Evolutionary conservation across 37 sponge, comb jelly and placozoan species (phyloP).

Genomic region (Oscarella lobularis): DNA sequence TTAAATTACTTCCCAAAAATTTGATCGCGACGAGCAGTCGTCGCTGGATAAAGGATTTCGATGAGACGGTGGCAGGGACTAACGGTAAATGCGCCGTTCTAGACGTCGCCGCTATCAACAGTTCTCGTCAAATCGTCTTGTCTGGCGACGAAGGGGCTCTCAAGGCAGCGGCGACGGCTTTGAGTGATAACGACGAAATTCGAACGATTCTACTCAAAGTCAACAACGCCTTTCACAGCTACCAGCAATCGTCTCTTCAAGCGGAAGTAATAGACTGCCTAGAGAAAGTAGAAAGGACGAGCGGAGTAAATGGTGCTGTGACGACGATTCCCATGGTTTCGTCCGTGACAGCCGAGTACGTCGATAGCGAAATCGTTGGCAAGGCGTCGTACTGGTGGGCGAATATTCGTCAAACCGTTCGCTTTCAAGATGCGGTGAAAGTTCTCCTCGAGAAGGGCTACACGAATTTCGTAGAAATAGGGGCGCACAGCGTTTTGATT

Average conservation of each 20-base stretch:
- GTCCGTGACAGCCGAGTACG: background rate
- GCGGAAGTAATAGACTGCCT: background rate
- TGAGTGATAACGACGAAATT: background rate
- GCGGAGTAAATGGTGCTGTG: background rate
- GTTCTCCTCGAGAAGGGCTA: background rate
- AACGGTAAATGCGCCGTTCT: background rate
- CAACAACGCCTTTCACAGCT: constrained; percentile 2
- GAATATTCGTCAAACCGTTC: background rate
- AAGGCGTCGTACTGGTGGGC: background rate
- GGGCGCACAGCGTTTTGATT: background rate
- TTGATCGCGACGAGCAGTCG: no score
- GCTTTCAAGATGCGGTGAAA: background rate
- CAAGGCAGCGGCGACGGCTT: background rate
- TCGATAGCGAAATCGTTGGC: background rate
- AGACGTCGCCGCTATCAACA: background rate
- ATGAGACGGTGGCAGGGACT: background rate
- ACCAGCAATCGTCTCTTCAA: background rate
- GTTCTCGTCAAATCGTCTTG: background rate
- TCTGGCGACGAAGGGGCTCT: background rate
- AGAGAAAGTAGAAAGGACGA: background rate
- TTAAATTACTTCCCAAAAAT: constrained; percentile 1
- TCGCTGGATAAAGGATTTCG: constrained; percentile 8
- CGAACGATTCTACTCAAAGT: background rate
- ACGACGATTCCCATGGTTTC: background rate
- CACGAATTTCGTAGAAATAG: background rate